Evolutionary conservation across 2,888 invertebrate species (phyloP).

Genomic region (Drosophila siamana): DNA sequence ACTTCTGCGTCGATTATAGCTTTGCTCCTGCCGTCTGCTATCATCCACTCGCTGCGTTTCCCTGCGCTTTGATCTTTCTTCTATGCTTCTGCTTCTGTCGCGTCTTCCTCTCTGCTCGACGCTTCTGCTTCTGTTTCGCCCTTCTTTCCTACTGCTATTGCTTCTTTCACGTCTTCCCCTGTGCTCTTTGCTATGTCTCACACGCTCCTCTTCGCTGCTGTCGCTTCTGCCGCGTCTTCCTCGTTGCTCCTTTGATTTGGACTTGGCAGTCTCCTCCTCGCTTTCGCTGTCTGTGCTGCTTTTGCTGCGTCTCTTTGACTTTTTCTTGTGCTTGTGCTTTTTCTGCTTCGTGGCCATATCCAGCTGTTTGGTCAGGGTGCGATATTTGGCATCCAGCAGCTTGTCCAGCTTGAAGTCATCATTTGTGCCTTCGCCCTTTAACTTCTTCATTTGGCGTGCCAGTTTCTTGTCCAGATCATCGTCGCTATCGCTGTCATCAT

Average conservation of each 20-base stretch:
- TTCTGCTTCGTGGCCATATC: conserved; percentile 81
- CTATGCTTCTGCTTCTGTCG: conserved; percentile 1
- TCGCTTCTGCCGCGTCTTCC: not conserved
- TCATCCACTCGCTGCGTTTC: conserved; percentile 2
- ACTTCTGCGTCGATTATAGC: conserved; percentile 1
- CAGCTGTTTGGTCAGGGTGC: conserved; percentile 84
- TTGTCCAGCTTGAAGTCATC: conserved; percentile 82
- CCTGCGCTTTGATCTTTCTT: conserved; percentile 1
- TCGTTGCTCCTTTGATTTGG: not conserved
- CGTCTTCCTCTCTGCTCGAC: not conserved
- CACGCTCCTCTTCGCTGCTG: not conserved
- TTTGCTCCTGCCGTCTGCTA: not conserved
- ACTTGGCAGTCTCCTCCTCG: not conserved
- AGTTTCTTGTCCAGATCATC: conserved; percentile 89
- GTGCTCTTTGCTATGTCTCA: not conserved
- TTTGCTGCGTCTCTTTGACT: conserved; percentile 26
- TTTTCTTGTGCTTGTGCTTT: conserved; percentile 52
- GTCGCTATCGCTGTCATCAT: conserved; percentile 40
- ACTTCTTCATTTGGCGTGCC: conserved; percentile 86
- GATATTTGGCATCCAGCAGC: conserved; percentile 83
- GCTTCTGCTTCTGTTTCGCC: not conserved
- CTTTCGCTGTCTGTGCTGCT: conserved; percentile 39
- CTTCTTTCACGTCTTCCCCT: not conserved
- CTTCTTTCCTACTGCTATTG: not conserved
- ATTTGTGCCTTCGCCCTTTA: conserved; percentile 86